phyloP scores from a whole-genome alignment of 2,888 invertebrate genomes.

The Gerosis bhagava region DNA sequence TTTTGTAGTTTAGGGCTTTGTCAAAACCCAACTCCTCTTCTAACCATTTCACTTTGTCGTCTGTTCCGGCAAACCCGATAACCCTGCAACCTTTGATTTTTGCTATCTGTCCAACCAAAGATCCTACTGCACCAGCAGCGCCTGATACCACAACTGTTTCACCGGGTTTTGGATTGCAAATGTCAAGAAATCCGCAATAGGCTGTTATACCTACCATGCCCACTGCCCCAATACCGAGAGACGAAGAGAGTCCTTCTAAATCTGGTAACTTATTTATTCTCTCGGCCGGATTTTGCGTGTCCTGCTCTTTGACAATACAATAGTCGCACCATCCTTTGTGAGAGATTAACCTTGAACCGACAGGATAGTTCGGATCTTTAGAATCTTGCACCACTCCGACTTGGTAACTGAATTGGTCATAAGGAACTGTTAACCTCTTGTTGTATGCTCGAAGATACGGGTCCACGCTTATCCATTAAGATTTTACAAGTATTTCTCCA shows the following conservation, averaged over 20 bases:
- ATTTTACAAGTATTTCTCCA: slow-evolving; percentile 67
- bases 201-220: slow-evolving; percentile 87
- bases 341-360: slow-evolving; percentile 79
- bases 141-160: slow-evolving; percentile 86
- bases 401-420: slow-evolving; percentile 46
- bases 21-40: slow-evolving; percentile 85
- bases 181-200: slow-evolving; percentile 84
- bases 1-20: slow-evolving; percentile 87
- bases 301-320: slow-evolving; percentile 24
- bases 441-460: slow-evolving; percentile 45
- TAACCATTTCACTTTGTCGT: slow-evolving; percentile 86
- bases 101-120: slow-evolving; percentile 87
- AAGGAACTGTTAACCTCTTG: slow-evolving; percentile 31
- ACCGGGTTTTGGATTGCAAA: slow-evolving; percentile 84
- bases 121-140: slow-evolving; percentile 88
- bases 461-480: slow-evolving; percentile 55
- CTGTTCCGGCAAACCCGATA: slow-evolving; percentile 86
- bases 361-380: slow-evolving; percentile 80
- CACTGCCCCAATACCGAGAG: slow-evolving; percentile 79
- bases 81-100: slow-evolving; percentile 82
- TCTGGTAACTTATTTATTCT: slow-evolving; percentile 63
- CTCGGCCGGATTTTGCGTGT: slow-evolving; percentile 38
- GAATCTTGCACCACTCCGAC: slow-evolving; percentile 77
- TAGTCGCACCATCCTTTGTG: slow-evolving; percentile 81
- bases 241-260: slow-evolving; percentile 66